Conservation (phyloP, 2,797 vertebrate genomes). For the Sciaenops ocellatus region DNA sequence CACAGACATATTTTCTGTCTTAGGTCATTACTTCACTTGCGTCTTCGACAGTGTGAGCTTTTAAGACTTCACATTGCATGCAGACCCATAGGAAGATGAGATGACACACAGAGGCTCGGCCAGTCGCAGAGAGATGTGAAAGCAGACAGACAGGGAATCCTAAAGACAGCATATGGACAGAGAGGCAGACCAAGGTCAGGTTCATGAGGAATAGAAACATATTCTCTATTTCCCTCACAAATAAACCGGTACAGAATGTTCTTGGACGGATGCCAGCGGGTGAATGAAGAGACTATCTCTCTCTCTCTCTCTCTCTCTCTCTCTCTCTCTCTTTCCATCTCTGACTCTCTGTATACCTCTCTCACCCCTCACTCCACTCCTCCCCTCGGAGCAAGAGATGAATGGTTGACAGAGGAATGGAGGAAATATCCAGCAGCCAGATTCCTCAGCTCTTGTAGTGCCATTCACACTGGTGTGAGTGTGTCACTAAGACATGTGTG, state of each 20-base stretch:
- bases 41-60: constrained; percentile 10
- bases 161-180: constrained; percentile 42
- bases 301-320: constrained; percentile 43
- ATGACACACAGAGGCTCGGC: neutral
- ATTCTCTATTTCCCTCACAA: constrained; percentile 80
- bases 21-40: constrained; percentile 11
- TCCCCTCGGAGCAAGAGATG: constrained; percentile 56
- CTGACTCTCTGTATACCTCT: constrained; percentile 44
- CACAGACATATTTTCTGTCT: constrained; percentile 10
- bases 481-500: constrained; percentile 36
- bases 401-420: constrained; percentile 77
- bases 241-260: constrained; percentile 88
- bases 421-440: constrained; percentile 73
- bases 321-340: constrained; percentile 36
- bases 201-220: constrained; percentile 71
- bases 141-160: constrained; percentile 39
- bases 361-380: constrained; percentile 46
- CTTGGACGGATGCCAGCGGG: constrained; percentile 81
- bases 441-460: constrained; percentile 70
- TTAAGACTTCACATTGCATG: neutral
- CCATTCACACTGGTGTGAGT: constrained; percentile 52
- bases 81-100: neutral
- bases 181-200: constrained; percentile 70
- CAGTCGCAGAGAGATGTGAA: constrained; percentile 3
- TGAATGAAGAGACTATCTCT: constrained; percentile 68